phyloP scores from a whole-genome alignment of 2,888 invertebrate genomes.

The Drosophila birchii region DNA sequence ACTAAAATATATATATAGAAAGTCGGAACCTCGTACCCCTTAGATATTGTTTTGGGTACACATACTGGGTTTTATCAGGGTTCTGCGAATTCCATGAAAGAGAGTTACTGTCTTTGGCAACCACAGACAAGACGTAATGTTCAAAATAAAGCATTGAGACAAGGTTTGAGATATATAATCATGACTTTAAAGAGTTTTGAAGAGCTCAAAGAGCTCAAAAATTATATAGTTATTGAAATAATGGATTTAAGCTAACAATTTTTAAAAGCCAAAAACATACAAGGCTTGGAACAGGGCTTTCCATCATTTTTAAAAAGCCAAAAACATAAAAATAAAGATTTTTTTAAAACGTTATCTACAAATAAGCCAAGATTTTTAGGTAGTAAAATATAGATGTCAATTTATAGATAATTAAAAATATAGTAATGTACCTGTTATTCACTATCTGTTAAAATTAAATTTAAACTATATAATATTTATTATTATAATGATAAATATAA shows the following conservation, averaged over 20 bases:
- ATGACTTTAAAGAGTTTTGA: neutral
- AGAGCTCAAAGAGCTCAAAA: too few species aligned
- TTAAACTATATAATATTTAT: too few species aligned
- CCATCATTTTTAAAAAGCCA: too few species aligned
- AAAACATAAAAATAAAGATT: neutral
- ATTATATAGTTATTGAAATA: too few species aligned
- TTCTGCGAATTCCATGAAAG: slow-evolving; percentile 43
- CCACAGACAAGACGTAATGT: neutral
- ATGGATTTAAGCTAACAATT: neutral
- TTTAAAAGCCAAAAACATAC: neutral
- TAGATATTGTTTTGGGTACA: slow-evolving; percentile 8
- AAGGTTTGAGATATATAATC: neutral
- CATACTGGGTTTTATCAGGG: slow-evolving; percentile 24
- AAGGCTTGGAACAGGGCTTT: too few species aligned
- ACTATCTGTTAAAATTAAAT: too few species aligned
- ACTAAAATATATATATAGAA: slow-evolving; percentile 35
- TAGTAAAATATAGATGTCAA: neutral
- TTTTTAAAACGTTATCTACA: neutral
- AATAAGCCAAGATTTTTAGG: neutral
- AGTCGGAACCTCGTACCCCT: neutral
- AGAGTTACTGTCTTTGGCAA: slow-evolving; percentile 28
- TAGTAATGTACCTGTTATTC: neutral
- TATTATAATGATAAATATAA: too few species aligned
- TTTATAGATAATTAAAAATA: neutral
- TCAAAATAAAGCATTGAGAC: neutral